These are phyloP conservation scores for Lutjanus campechanus DNA, from an alignment of 2,797 vertebrate species.

Conservation along the genomic window DNA sequence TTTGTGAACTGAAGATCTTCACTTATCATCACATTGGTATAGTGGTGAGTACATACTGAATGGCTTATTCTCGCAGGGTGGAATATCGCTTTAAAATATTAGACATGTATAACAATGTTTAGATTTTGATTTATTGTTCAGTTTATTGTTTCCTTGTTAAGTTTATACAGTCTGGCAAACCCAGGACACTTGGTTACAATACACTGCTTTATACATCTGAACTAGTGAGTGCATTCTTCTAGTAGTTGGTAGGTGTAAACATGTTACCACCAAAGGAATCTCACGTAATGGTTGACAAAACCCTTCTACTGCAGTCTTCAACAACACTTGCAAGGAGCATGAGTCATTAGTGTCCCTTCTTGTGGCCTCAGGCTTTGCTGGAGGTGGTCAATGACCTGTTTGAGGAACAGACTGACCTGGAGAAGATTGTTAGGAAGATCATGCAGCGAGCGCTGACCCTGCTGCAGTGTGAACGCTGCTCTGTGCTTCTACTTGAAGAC, in stretches of 20 bases:
- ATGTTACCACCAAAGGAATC: not conserved
- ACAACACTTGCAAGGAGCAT: not conserved
- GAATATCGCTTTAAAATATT: too few species aligned
- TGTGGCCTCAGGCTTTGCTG: slow-evolving; percentile 89
- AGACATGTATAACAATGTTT: too few species aligned
- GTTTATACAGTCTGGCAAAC: too few species aligned
- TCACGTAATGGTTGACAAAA: not conserved
- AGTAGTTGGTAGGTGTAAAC: not conserved
- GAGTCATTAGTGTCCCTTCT: not conserved
- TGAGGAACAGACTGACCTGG: slow-evolving; percentile 98
- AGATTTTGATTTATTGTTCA: too few species aligned
- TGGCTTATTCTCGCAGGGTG: too few species aligned
- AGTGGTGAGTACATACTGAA: too few species aligned
- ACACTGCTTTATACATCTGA: too few species aligned
- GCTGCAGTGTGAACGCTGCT: slow-evolving; percentile 97
- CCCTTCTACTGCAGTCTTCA: not conserved
- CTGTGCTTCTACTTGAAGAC: slow-evolving; percentile 96
- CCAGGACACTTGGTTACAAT: too few species aligned
- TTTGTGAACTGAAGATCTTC: too few species aligned
- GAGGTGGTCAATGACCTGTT: slow-evolving; percentile 99
- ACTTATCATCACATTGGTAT: too few species aligned
- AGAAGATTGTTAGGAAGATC: slow-evolving; percentile 99
- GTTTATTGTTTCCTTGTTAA: too few species aligned
- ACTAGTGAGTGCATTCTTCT: too few species aligned
- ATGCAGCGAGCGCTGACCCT: slow-evolving; percentile 97